Base-by-base conservation (phyloP, 23 tunicate species). In the Halocynthia aurantium region DNA sequence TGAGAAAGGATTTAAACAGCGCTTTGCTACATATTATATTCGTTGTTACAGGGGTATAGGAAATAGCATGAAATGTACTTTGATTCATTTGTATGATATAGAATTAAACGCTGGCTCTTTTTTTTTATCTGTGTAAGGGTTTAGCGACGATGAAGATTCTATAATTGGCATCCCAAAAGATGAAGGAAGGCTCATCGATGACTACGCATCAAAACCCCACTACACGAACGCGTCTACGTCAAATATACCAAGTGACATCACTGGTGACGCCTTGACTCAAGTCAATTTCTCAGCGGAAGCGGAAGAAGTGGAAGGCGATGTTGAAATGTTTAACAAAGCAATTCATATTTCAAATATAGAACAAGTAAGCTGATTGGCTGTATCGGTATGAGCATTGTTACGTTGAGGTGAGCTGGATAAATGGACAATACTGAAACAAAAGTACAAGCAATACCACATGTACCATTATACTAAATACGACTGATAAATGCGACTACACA, bases 321-420 rank as follows among this genome's bases (percentile, higher is more conserved):
- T 86, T 7, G 84, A 86, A 10, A 61, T 81, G 8, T 86, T 86
- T 68, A 82, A 61, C 50, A 86, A 80, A 52, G 77, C 85, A 18
- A 75, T 86, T 56, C 91, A 86, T 8, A 86, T 86, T 8, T 72
- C 91, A 7, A 73, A 86, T 57, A 52, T 86, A 53, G 85, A 86
- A 51, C 68, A 86, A 70, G 91, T 86, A 55, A 15, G 44, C 44
- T 31, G 44, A 31, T 31, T 31, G 44, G 44, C 44, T 1, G 70
- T 70, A n/a, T 75, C 5, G 53, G 22, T 11, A 68, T 11, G 50
- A 19, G 20, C 13, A 68, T 11, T n/a, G 13, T 19, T 12, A 15
- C 20, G 72, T 18, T 68, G 22, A 18, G 15, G 63, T 58, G 17
- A 58, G 4, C 63, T n/a, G n/a, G 2, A 58, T 58, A 58, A 58